Percentiles rank a stretch among this genome's conserved stretches.
Evolutionary conservation across 2,797 vertebrate species (phyloP).

Genomic region (Graptemys geographica): DNA sequence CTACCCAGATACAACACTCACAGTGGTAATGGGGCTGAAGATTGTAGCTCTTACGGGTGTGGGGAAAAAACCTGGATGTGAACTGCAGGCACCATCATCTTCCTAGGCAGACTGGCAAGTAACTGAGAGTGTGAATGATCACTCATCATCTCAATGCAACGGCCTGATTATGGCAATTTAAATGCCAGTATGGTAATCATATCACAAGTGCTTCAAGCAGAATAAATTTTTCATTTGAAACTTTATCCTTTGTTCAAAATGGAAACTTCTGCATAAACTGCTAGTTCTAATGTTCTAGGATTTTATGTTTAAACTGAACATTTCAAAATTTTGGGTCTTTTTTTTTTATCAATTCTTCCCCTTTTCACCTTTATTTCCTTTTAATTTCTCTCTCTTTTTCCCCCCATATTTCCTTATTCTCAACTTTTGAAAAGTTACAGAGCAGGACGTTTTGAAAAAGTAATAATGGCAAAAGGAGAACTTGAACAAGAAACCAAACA

Average conservation of each 20-base stretch:
- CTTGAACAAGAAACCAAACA: too few species aligned
- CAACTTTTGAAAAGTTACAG: not conserved
- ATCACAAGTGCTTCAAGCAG: conserved; percentile 28
- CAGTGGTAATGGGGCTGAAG: too few species aligned
- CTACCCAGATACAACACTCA: not conserved
- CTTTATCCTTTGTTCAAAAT: not conserved
- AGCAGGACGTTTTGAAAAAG: not conserved
- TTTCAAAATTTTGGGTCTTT: not conserved
- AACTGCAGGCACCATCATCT: not conserved
- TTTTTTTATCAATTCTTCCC: not conserved
- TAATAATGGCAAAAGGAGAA: not conserved
- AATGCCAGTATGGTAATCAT: conserved; percentile 29
- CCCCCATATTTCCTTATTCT: not conserved
- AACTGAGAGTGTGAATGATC: conserved; percentile 5
- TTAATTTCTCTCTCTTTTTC: not conserved
- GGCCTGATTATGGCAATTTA: conserved; percentile 36
- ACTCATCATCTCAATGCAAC: not conserved
- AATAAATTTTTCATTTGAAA: conserved; percentile 46
- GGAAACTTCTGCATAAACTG: not conserved
- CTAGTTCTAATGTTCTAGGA: not conserved
- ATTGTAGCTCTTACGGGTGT: not conserved
- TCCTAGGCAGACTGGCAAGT: not conserved
- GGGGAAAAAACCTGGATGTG: not conserved
- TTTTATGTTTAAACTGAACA: conserved; percentile 29
- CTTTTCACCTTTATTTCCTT: not conserved